These are phyloP conservation scores for Neuroterus valhalla DNA, from an alignment of 1,140 invertebrate species.

Conservation along the genomic window DNA sequence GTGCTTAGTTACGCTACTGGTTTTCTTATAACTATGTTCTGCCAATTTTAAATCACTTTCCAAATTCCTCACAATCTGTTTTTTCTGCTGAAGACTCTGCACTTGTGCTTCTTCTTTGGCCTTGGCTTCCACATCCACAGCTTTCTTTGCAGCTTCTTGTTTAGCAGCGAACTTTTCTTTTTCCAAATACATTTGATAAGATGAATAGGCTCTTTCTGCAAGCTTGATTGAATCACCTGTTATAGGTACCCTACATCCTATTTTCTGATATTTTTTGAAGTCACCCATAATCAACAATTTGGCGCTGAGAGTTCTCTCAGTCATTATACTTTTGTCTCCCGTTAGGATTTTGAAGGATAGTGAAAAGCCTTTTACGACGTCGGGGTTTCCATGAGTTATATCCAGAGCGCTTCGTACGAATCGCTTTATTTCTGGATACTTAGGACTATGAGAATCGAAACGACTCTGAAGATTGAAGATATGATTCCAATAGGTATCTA, in stretches of 20 bases:
- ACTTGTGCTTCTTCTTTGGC: no score
- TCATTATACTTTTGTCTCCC: conserved; percentile 36
- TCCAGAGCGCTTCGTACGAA: conserved; percentile 36
- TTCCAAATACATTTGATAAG: conserved; percentile 33
- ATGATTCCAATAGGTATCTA: conserved; percentile 32
- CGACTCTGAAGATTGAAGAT: conserved; percentile 38
- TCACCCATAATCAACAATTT: conserved; percentile 37
- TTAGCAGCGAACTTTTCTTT: conserved; percentile 30
- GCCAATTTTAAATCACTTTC: no score
- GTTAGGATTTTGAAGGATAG: conserved; percentile 39
- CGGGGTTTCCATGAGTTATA: conserved; percentile 38
- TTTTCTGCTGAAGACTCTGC: no score
- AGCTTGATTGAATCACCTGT: conserved; percentile 38
- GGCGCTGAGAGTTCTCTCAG: conserved; percentile 39
- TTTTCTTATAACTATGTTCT: no score
- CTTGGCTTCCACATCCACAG: no score
- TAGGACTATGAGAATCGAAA: conserved; percentile 25
- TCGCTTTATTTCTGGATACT: conserved; percentile 35
- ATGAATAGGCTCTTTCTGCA: conserved; percentile 31
- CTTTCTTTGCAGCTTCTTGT: conserved; percentile 30
- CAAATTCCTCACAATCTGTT: no score
- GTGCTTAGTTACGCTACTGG: no score
- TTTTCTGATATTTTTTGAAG: conserved; percentile 36
- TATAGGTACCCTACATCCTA: conserved; percentile 28
- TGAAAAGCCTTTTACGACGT: conserved; percentile 42